Base-by-base conservation (phyloP, 2,797 vertebrate species). In the Mallotus villosus region DNA sequence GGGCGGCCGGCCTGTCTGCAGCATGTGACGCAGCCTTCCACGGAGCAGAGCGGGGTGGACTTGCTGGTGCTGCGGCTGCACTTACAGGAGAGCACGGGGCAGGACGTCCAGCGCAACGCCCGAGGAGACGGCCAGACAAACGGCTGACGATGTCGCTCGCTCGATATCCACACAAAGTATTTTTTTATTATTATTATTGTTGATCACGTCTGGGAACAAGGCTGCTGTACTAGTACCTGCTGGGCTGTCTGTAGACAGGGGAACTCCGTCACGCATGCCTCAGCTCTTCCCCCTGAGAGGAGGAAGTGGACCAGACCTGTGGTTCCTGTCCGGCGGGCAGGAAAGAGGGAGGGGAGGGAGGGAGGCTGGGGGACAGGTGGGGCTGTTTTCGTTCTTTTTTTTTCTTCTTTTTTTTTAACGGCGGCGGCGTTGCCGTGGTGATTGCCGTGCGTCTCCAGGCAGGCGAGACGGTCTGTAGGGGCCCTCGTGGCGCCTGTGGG, bases 1-100 rank as follows among this genome's bases (percentile, higher is more conserved):
- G 66, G 70, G 67, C 60, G 74, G 79, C 78, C 79, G 29, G 65
- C 75, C 77, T 85, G 81, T 81, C 69, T 75, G 72, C 72, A 14
- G 60, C 22, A 14, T 25, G 11, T 62, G 25, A 24, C 8, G 60
- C 32, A 34, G 32, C 32, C 32, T 34, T 34, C 5, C 32, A 5
- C 32, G 6, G 32, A 34, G 32, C 32, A 7, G 32, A 34, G 32
- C 32, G 6, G 32, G 32, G 32, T 6, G 6, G 5, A 7, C 32
- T 5, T 34, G 32, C 32, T 34, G 32, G 32, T 34, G 4, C 32
- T 34, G 5, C 6, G 32, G 12, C 17, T 14, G 49, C 49, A 53
- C 16, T 3, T 2, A 49, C 8, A 7, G 5, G 32, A 32, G 32
- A 2, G 17, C 17, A 3, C 49, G 17, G 49, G 17, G 49, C 49